Base-by-base conservation (phyloP, 2,113 vertebrate genomes). In the Neopipo cinnamomea region DNA sequence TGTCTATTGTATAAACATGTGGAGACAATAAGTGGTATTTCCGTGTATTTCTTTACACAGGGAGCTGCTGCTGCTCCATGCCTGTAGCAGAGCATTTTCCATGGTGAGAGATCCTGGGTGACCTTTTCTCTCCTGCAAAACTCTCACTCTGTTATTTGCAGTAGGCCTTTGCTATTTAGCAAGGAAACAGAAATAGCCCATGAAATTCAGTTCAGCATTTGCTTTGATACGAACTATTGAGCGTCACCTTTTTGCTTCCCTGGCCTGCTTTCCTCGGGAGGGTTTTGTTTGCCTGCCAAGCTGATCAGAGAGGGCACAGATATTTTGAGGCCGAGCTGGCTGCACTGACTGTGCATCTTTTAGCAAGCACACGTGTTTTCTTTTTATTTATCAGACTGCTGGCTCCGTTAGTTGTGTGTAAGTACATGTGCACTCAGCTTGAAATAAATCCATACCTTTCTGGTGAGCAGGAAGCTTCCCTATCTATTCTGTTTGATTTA, bases 131-230 rank as follows among this genome's bases (percentile, higher is more conserved):
- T 85, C 58, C 83, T 78, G 88, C 9, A 5, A 62, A 92, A 18
- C 49, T 80, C 66, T 66, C 2, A 0, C 70, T 91, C 59, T 81
- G 85, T 82, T 97, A 93, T 95, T 96, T 96, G 92, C 89, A 91
- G 88, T 86, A 89, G 94, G 86, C 73, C 92, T 92, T 91, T 89
- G 91, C 89, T 92, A 65, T 94, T 96, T 89, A 92, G 91, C 73
- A 33, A 67, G 80, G 91, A 91, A 96, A 68, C 96, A 96, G 92
- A 96, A 96, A 92, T 92, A 92, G 92, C 93, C 91, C 50, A 2
- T 72, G 92, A 94, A 96, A 93, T 95, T 86, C 92, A 66, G 92
- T 76, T 95, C 70, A 85, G 86, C 68, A 8, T 95, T 96, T 89
- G 93, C 93, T 94, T 86, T 92, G 73, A 75, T 93, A 91, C 0